Base-by-base conservation (phyloP, 2,113 vertebrate species). In the Lophochroa leadbeateri region DNA sequence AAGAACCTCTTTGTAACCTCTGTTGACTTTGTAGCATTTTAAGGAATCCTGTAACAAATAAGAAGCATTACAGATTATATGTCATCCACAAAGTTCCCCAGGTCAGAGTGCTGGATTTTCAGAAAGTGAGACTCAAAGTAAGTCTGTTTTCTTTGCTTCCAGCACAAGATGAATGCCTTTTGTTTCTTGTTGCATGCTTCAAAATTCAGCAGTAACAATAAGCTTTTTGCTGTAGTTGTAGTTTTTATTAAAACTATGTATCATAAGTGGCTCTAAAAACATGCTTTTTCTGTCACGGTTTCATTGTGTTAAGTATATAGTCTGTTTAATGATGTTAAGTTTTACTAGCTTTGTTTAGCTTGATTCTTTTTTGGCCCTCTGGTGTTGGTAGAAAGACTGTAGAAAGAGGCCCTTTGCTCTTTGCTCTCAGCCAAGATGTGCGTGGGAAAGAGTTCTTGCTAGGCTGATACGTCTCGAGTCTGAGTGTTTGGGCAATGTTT, bases 51-150 rank as follows among this genome's bases (percentile, higher is more conserved):
- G 99, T 99, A 57, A 99, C 99, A 72, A 99, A 99, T 97, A 99
- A 99, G 98, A 99, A 99, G 94, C 99, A 99, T 98, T 99, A 99
- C 97, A 98, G 99, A 91, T 98, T 99, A 10, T 99, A 99, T 82
- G 98, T 99, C 60, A 99, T 99, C 97, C 99, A 98, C 97, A 99
- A 99, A 97, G 98, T 99, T 41, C 99, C 99, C 46, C 99, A 99
- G 97, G 97, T 99, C 94, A 98, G 99, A 78, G 99, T 99, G 17
- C 98, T 99, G 90, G 99, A 99, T 96, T 99, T 99, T 96, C 99
- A 99, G 97, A 99, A 99, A 97, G 99, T 99, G 28, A 99, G 99
- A 74, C 97, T 99, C n/a, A 99, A 99, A 98, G 99, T 99, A 98
- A 98, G 98, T 93, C 19, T 69, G 2, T 7, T 72, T 24, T 39